Percentiles rank a stretch among this genome's conserved stretches.
Evolutionary conservation across 2,797 vertebrate species (phyloP).

Genomic region (Sebastes cheni): DNA sequence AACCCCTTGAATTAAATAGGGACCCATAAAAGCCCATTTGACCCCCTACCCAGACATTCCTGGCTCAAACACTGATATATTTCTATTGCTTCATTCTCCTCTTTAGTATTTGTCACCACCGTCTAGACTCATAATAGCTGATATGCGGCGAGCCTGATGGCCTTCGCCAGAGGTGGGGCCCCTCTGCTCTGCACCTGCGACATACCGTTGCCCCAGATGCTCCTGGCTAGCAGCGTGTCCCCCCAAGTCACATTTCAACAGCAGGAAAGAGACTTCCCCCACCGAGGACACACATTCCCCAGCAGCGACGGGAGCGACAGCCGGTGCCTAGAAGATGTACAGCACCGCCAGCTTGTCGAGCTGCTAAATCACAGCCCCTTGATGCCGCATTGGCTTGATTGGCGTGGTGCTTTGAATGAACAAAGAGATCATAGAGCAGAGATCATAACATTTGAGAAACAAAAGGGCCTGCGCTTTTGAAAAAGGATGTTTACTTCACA

Average conservation of each 20-base stretch:
- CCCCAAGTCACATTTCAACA: constrained; percentile 23
- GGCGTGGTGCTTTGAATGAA: neutral
- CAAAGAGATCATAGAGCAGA: constrained; percentile 1
- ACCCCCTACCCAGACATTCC: neutral
- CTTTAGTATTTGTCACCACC: constrained; percentile 23
- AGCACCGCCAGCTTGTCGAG: constrained; percentile 1
- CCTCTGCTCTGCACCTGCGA: neutral
- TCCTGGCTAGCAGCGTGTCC: constrained; percentile 10
- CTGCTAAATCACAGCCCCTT: constrained; percentile 27
- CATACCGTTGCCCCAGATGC: constrained; percentile 14
- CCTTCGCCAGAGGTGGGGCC: constrained; percentile 15
- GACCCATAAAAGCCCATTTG: neutral
- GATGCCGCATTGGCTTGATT: constrained; percentile 18
- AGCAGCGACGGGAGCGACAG: neutral
- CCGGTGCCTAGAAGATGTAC: constrained; percentile 5
- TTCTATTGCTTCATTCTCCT: constrained; percentile 19
- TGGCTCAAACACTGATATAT: neutral
- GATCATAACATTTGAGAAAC: constrained; percentile 25
- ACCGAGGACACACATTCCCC: neutral
- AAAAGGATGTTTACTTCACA: constrained; percentile 33
- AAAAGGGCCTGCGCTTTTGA: neutral
- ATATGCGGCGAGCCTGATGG: constrained; percentile 22
- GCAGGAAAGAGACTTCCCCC: neutral
- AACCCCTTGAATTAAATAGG: neutral
- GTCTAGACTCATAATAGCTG: constrained; percentile 24